Evolutionary conservation across 1,140 invertebrate genomes (phyloP), one percentile per base, ranked within the genome.

Genomic region (Drosophila nasuta): DNA sequence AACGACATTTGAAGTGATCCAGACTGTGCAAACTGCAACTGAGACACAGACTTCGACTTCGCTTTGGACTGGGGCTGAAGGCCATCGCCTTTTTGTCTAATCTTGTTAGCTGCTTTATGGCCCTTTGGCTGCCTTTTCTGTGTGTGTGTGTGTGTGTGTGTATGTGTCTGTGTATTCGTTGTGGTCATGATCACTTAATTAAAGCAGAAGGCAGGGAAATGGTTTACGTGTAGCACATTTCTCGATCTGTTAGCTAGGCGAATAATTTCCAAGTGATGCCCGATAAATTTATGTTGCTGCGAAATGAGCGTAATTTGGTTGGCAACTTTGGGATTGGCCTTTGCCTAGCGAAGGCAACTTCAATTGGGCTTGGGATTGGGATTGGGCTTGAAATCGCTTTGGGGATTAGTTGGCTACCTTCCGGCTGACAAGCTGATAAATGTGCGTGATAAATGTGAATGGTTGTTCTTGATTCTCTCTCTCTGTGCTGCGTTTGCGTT

Each of bases 221-320:
- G 45, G 25, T 25, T 45, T 30, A 52, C 25, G 49, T 51, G 25
- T 70, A 28, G 33, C 49, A 25, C 20, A 46, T 57, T 64, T 56
- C 51, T 56, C 38, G 30, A 56, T 51, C 35, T 62, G 48, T 71
- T 71, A 15, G 52, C 33, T 38, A 38, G 35, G 54, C 54, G 35
- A 54, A 64, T 52, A 52, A 64, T 64, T 56, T 64, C n/a, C 49
- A 28, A 41, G 48, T 81, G 83, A 85, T 89, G 77, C 46, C 54
- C 70, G 85, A 89, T 89, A 89, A 89, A 90, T 85, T 89, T 89
- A 90, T 86, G 75, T 75, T 54, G 73, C 85, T 65, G 65, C 73
- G 51, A 89, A 88, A 89, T 89, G 75, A 89, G 85, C 85, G 86
- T 89, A 89, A 90, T 89, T 89, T 89, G 85, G 86, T 89, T 80